phyloP scores from a whole-genome alignment of 2,113 vertebrate species.

The Hippocampus barbouri region DNA sequence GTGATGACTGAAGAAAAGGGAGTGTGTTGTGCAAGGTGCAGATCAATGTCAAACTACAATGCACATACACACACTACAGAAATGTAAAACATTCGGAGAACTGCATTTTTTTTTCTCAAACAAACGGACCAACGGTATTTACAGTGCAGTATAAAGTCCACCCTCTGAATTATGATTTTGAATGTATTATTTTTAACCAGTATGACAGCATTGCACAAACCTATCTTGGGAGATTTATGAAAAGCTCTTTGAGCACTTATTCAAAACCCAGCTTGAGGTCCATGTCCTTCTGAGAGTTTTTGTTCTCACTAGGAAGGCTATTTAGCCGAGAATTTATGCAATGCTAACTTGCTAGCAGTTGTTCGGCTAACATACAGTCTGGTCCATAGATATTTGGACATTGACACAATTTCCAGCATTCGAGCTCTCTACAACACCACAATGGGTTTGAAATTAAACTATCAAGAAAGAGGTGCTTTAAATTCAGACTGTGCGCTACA shows the following conservation, averaged over 20 bases:
- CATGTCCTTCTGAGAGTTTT: not conserved
- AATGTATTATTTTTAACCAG: not conserved
- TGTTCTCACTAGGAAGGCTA: not conserved
- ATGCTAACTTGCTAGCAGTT: not conserved
- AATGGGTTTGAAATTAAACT: no score
- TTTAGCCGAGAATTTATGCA: not conserved
- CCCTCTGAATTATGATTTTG: no score
- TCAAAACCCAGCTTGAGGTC: not conserved
- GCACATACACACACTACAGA: conserved; percentile 49
- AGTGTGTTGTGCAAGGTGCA: conserved; percentile 56
- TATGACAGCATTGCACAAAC: not conserved
- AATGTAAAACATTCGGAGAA: conserved; percentile 49
- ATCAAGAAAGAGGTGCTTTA: no score
- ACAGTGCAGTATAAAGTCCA: conserved; percentile 17
- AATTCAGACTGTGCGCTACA: no score
- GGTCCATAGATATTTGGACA: no score
- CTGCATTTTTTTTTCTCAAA: conserved; percentile 36
- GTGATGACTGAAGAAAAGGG: conserved; percentile 68
- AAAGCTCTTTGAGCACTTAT: not conserved
- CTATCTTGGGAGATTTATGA: no score
- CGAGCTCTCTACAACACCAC: no score
- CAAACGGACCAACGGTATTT: conserved; percentile 46
- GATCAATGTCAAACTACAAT: conserved; percentile 62
- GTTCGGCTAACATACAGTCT: not conserved
- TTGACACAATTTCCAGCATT: no score